Evolutionary conservation across 2,888 invertebrate species (phyloP).

Genomic region (Andricus quercusramuli): DNA sequence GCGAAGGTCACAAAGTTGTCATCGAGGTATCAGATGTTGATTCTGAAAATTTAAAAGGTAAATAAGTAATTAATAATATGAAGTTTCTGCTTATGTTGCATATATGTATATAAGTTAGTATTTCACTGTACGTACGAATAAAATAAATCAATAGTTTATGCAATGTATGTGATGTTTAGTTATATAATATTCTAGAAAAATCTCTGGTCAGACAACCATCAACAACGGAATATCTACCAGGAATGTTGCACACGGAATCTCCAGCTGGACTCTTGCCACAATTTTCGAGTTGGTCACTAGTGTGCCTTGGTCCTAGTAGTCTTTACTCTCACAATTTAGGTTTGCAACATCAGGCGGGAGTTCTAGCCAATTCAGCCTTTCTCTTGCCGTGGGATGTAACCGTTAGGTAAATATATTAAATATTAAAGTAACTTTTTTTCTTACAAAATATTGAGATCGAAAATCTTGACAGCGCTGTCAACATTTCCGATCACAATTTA

Average conservation of each 20-base stretch:
- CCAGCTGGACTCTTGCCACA: conserved; percentile 89
- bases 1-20: conserved; percentile 77
- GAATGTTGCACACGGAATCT: conserved; percentile 91
- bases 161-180: neutral
- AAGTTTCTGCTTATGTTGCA: neutral
- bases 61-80: neutral
- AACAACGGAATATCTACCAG: conserved; percentile 94
- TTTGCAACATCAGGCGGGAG: conserved; percentile 94
- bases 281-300: conserved; percentile 94
- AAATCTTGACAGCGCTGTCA: neutral
- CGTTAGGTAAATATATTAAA: conserved; percentile 78
- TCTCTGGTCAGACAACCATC: conserved; percentile 85
- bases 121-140: neutral
- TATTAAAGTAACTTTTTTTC: neutral
- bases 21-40: conserved; percentile 78
- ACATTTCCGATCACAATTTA: too few relatives aligned
- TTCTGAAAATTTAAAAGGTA: conserved; percentile 76
- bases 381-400: conserved; percentile 96
- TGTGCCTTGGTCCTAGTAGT: conserved; percentile 93
- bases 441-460: neutral
- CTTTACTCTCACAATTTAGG: conserved; percentile 94
- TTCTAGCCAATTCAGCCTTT: conserved; percentile 93
- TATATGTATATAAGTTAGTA: neutral
- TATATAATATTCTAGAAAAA: conserved; percentile 78
- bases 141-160: neutral